Base-by-base conservation (phyloP, 1,140 invertebrate genomes). In the Scaptomyza hsui region DNA sequence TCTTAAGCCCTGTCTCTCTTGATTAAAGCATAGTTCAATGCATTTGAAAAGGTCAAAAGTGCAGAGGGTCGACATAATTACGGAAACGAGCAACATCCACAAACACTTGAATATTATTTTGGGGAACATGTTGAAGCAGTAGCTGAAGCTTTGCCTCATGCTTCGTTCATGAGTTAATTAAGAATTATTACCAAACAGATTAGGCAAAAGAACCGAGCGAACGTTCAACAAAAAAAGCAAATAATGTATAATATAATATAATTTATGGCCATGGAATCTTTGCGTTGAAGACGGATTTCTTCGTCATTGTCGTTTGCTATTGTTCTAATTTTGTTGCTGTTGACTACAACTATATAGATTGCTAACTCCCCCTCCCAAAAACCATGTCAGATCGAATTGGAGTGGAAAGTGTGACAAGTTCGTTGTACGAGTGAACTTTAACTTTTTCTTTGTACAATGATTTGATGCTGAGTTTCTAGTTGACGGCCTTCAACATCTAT, bases 131-230 rank as follows among this genome's bases (percentile, higher is more conserved):
- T n/a, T 12, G 32, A 37, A 37, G 9, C 4, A 13, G 32, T 0
- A 3, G 32, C 3, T 12, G 3, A 12, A 12, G 10, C 10, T 12
- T 7, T 7, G 10, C 32, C 9, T 37, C 32, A n/a, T 37, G 21
- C 12, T 41, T 15, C 32, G 48, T 16, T 32, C 42, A 39, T 61
- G 48, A 62, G 75, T 65, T 79, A 79, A 79, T 79, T 79, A 79
- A 79, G 78, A 78, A 79, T 78, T 78, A 79, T 79, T 78, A 79
- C 75, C 63, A 78, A 78, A 69, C 52, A 79, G 75, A 74, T 78
- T 74, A 78, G 61, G 44, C 73, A 63, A 48, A 29, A 75, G 42
- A 37, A 26, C 26, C 7, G 19, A 13, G 56, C 37, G 15, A 53
- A 32, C 35, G 32, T 16, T n/a, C n/a, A n/a, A n/a, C n/a, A 39